Base-by-base conservation (phyloP, 1,140 invertebrate genomes). In the Harpegnathos saltator region DNA sequence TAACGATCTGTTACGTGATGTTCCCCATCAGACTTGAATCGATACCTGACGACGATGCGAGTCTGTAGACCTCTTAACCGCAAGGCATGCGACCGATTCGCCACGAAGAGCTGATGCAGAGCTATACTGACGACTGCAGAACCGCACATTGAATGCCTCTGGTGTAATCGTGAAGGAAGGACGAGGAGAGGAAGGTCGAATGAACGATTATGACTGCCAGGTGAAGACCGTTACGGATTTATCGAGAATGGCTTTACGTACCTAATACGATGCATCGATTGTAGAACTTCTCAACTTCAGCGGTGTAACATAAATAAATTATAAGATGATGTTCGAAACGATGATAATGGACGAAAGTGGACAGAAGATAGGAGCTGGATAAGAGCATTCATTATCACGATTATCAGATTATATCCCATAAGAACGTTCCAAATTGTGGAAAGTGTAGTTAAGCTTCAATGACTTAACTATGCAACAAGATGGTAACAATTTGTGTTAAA, bases 61-160 rank as follows among this genome's bases (percentile, higher is more conserved):
- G 44, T n/a, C 75, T 56, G 48, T 59, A 61, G 44, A 65, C n/a
- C 38, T 77, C 52, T 77, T 65, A 84, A 88, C 87, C 87, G 86
- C 87, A 88, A 88, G 83, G 87, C 86, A 88, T 88, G 86, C 86
- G 83, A 88, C 87, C 75, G 29, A 81, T 84, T 68, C 66, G 62
- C 44, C 75, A 38, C 66, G 63, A 73, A 77, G 82, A 84, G 86
- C 68, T 85, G 72, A 85, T 82, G 58, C 69, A 71, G 72, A 63
- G 72, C 62, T 85, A 77, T 85, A 82, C 44, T 75, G 59, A 58
- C 29, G 5, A 33, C 29, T 33, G 29, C 29, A 33, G 74, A 88
- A 44, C 86, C 87, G 75, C 86, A 85, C 59, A 84, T 88, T 71
- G 75, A 78, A 75, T 84, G 58, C 63, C 71, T 58, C 22, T 58